Percentiles rank a stretch among this genome's conserved stretches.
These are phyloP conservation scores for Vultur gryphus DNA, from an alignment of 2,797 vertebrate genomes.

Conservation along the genomic window DNA sequence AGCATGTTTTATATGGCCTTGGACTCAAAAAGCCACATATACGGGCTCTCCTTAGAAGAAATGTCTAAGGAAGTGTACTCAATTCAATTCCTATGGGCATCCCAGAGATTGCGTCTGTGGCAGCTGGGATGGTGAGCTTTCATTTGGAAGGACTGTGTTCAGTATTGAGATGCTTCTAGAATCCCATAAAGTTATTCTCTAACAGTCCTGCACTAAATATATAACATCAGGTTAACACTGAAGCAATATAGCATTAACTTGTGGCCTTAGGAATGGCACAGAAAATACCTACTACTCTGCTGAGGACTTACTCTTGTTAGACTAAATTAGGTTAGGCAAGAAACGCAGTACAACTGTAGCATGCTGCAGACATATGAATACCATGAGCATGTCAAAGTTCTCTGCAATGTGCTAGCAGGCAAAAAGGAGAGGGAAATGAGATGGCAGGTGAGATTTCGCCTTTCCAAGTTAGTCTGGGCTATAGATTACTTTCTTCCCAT, in stretches of 20 bases:
- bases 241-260: not conserved
- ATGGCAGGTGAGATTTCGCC: not conserved
- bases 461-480: not conserved
- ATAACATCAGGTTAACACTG: not conserved
- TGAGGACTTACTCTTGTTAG: not conserved
- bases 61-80: not conserved
- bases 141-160: not conserved
- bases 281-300: not conserved
- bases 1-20: not conserved
- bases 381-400: not conserved
- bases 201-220: not conserved
- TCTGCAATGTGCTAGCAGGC: not conserved
- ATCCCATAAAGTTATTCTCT: not conserved
- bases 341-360: not conserved
- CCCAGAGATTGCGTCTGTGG: not conserved
- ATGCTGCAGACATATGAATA: not conserved
- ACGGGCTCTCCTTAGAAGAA: not conserved
- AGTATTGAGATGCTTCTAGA: not conserved
- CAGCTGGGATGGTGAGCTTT: not conserved
- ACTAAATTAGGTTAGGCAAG: not conserved
- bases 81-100: not conserved
- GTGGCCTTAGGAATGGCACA: not conserved
- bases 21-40: not conserved
- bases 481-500: not conserved
- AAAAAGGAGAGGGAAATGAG: not conserved